A percentile compares a stretch with the other conserved stretches of the same genome.
phyloP scores from a whole-genome alignment of 2,797 vertebrate genomes.

The Chrysocyon brachyurus region DNA sequence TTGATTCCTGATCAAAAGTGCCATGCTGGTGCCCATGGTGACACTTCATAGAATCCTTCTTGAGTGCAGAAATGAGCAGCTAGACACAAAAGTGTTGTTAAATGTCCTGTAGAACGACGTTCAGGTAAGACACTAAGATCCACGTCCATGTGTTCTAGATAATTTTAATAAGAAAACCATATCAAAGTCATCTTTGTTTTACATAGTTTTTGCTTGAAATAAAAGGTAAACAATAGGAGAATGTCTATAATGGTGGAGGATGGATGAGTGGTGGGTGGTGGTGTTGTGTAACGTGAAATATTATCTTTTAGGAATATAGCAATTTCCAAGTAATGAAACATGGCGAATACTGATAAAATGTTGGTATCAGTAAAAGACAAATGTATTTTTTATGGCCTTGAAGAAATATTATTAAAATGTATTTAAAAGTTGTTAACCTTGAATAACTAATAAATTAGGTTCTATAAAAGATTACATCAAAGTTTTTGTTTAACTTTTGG shows the following conservation, averaged over 20 bases:
- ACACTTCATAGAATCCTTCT: background rate
- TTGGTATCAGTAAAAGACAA: background rate
- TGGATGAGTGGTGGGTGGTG: background rate
- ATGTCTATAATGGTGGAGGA: background rate
- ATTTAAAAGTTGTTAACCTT: constrained; percentile 59
- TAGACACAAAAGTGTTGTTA: background rate
- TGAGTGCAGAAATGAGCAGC: background rate
- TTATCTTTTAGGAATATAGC: background rate
- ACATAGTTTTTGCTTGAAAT: background rate
- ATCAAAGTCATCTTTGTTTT: background rate
- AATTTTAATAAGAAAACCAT: background rate
- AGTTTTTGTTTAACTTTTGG: constrained; percentile 59
- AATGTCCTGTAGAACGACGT: background rate
- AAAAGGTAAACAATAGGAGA: background rate
- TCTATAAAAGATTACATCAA: constrained; percentile 55
- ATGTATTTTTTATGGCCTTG: constrained; percentile 64
- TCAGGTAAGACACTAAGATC: background rate
- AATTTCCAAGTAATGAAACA: constrained; percentile 27
- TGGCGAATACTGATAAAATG: background rate
- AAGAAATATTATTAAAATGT: constrained; percentile 65
- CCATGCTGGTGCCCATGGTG: background rate
- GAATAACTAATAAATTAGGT: constrained; percentile 79
- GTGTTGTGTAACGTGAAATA: background rate
- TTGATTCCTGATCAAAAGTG: background rate
- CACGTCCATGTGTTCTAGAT: background rate